Conservation (phyloP, 2,113 vertebrate genomes). For the Eleginops maclovinus region DNA sequence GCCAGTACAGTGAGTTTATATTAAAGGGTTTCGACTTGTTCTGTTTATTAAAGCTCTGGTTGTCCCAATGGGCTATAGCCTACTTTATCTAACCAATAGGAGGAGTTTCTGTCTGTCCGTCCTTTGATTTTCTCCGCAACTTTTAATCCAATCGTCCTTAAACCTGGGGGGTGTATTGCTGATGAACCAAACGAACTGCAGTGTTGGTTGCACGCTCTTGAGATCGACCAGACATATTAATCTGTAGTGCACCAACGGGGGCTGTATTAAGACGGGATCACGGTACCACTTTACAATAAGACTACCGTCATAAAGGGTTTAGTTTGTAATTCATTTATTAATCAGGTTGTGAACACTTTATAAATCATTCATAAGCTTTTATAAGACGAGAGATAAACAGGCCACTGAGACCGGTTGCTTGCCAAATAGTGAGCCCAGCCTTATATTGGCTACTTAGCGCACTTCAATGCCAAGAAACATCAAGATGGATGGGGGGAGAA, state of each 20-base stretch:
- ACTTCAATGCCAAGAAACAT: no score
- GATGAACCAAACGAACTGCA: background rate
- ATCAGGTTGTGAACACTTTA: no score
- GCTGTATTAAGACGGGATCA: no score
- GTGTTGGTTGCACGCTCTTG: background rate
- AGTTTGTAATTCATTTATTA: no score
- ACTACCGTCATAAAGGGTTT: no score
- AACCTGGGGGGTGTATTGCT: background rate
- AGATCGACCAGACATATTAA: background rate
- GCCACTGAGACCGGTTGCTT: no score
- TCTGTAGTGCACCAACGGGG: background rate
- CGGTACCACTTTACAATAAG: no score
- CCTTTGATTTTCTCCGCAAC: background rate
- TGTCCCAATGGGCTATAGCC: background rate
- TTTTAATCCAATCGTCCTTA: background rate
- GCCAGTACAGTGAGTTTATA: conserved; percentile 28
- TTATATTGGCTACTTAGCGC: no score
- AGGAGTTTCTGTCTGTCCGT: background rate
- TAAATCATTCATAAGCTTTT: no score
- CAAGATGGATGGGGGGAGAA: no score
- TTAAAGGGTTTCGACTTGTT: conserved; percentile 13
- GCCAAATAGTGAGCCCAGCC: no score
- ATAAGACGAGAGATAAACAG: no score
- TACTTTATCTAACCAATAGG: background rate
- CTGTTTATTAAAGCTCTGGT: background rate